Base-by-base conservation (phyloP, 2,797 vertebrate species). In the Chelon auratus region DNA sequence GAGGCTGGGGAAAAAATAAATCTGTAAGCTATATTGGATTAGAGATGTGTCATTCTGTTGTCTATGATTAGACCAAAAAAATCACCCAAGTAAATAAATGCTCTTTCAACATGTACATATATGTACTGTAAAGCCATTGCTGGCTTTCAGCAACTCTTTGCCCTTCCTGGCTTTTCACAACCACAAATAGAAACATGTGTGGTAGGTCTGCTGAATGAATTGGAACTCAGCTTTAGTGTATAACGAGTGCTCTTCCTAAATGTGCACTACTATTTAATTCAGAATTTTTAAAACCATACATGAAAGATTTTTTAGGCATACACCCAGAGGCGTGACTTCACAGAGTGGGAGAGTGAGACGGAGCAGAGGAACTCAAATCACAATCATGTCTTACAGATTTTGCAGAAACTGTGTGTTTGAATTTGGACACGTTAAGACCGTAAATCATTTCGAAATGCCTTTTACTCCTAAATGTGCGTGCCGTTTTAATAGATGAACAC, bases 201-300 rank as follows among this genome's bases (percentile, higher is more conserved):
- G 78, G 80, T 84, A 75, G 67, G 79, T 51, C 66, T 86, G 84
- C 76, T 89, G 73, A 91, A 88, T 78, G 50, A 86, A 69, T 62
- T 85, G 50, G 64, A 62, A 86, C 59, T 87, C 53, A 45, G 82
- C 78, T 92, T 87, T n/a, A 71, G 36, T 22, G 22, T 22, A 89
- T 70, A 70, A 43, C 88, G 79, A 86, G 78, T 84, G 85, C 57
- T 81, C 69, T 67, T 71, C 4, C 58, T 26, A 51, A 72, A 71
- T 30, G 33, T n/a, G 22, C 60, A 68, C 78, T 67, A 78, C 47
- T 75, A 57, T 66, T 69, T 69, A 36, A 78, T 52, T 78, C 56
- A 55, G 52, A 62, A 22, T 53, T 54, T 61, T 8, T 39, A 54
- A 78, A 75, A 61, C 39, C 47, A 75, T 81, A 54, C 42, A 36